Evolutionary conservation across 2,888 invertebrate species (phyloP).

Genomic region (Notocelia uddmanniana): DNA sequence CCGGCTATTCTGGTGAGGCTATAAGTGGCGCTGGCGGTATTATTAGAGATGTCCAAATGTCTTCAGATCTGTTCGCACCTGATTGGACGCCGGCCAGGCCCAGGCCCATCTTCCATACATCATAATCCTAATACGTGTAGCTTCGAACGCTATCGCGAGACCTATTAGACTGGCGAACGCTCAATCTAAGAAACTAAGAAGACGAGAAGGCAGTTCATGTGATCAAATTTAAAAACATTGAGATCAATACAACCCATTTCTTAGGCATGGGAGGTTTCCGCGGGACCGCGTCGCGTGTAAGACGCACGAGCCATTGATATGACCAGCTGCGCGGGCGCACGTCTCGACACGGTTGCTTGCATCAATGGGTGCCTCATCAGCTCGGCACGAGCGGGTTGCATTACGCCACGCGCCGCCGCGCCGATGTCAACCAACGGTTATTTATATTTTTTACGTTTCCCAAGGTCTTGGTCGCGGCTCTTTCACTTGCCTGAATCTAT

Average conservation of each 20-base stretch:
- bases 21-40: slow-evolving; percentile 76
- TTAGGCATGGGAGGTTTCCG: slow-evolving; percentile 19
- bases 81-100: slow-evolving; percentile 76
- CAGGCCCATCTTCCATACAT: slow-evolving; percentile 28
- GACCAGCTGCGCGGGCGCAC: slow-evolving; percentile 14
- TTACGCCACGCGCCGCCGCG: slow-evolving; percentile 26
- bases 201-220: no score
- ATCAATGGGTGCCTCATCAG: slow-evolving; percentile 6
- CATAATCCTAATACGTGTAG: slow-evolving; percentile 34
- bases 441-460: slow-evolving; percentile 38
- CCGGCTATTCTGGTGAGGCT: slow-evolving; percentile 77
- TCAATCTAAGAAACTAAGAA: not conserved
- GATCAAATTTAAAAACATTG: not conserved
- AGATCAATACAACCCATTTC: not conserved
- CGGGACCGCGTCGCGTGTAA: not conserved
- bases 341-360: slow-evolving; percentile 2
- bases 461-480: slow-evolving; percentile 46
- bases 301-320: slow-evolving; percentile 23
- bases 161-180: not conserved
- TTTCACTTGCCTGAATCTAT: slow-evolving; percentile 45
- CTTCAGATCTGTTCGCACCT: slow-evolving; percentile 73
- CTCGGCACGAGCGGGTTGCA: slow-evolving; percentile 13
- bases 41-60: slow-evolving; percentile 77
- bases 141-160: not conserved
- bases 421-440: slow-evolving; percentile 43